Percentiles rank a stretch among this genome's conserved stretches.
Conservation (phyloP, 2,797 vertebrate species). For the Anguilla pacifica region DNA sequence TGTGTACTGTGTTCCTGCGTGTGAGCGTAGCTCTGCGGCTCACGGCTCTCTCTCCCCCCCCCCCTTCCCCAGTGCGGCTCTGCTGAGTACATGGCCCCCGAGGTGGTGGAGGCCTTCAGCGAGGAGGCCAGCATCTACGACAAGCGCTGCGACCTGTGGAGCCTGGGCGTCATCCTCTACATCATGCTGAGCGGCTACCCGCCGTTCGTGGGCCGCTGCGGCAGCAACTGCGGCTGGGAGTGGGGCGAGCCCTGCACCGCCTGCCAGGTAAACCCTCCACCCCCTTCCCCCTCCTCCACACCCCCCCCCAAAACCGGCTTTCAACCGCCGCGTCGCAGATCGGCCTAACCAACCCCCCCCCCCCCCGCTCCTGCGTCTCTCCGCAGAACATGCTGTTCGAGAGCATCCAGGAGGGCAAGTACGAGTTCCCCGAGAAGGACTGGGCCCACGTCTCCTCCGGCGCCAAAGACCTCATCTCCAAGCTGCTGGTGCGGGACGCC, state of each 20-base stretch:
- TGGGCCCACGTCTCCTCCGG: constrained; percentile 95
- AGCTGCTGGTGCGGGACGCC: constrained; percentile 94
- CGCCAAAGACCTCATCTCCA: constrained; percentile 99
- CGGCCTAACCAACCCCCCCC: background rate
- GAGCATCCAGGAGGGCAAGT: constrained; percentile 97
- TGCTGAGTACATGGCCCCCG: constrained; percentile 96
- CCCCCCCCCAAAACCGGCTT: too few species aligned
- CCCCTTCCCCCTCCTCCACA: too few species aligned
- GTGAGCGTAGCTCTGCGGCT: background rate
- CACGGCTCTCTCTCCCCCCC: background rate
- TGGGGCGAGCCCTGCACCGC: constrained; percentile 90
- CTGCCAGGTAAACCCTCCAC: constrained; percentile 82
- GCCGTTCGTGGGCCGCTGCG: constrained; percentile 92
- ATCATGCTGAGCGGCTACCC: constrained; percentile 98
- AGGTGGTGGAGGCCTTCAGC: constrained; percentile 96
- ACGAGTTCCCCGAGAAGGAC: constrained; percentile 94
- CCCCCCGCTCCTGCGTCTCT: rapidly evolving
- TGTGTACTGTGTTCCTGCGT: background rate
- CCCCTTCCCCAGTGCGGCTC: constrained; percentile 83
- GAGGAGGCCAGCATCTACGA: constrained; percentile 98
- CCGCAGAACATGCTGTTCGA: constrained; percentile 92
- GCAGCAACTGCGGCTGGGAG: constrained; percentile 96
- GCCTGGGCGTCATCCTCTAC: constrained; percentile 95
- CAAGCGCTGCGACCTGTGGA: constrained; percentile 98
- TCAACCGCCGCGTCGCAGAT: background rate